Conservation (phyloP, 92 coral and sea anemone genomes). For the Phenganax marumi region DNA sequence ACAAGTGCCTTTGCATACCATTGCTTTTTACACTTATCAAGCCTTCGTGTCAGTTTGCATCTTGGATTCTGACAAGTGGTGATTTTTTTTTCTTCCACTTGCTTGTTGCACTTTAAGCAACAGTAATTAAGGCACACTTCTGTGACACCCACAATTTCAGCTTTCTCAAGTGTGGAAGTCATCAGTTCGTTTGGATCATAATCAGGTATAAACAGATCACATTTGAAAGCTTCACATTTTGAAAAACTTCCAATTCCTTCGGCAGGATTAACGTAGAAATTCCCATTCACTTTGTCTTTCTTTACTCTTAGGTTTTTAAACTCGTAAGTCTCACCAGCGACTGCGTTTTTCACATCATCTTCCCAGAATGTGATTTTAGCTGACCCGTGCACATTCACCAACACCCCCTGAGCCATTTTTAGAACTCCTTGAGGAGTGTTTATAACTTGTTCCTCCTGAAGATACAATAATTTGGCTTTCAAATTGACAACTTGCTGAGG, state of each 20-base stretch:
- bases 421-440: slow-evolving; percentile 9
- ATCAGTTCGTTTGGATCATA: slow-evolving; percentile 28
- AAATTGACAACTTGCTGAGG: slow-evolving; percentile 9
- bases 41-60: slow-evolving; percentile 35
- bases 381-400: slow-evolving; percentile 27
- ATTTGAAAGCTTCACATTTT: not conserved
- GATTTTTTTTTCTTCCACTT: not conserved
- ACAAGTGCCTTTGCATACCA: slow-evolving; percentile 20
- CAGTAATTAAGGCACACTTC: slow-evolving; percentile 24
- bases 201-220: slow-evolving; percentile 2
- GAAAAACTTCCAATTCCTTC: not conserved
- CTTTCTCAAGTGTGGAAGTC: slow-evolving; percentile 6
- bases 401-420: slow-evolving; percentile 2
- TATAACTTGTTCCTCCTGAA: not conserved
- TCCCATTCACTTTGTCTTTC: not conserved
- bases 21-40: slow-evolving; percentile 22
- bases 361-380: slow-evolving; percentile 24
- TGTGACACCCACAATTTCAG: slow-evolving; percentile 15
- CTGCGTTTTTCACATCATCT: slow-evolving; percentile 18
- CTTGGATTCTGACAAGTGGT: slow-evolving; percentile 12
- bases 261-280: slow-evolving; percentile 33
- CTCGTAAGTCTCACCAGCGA: slow-evolving; percentile 13
- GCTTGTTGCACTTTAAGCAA: slow-evolving; percentile 30
- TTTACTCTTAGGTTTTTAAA: slow-evolving; percentile 26
- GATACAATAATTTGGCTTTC: slow-evolving; percentile 12